A percentile compares a stretch with the other conserved stretches of the same genome.
phyloP scores from a whole-genome alignment of 2,113 vertebrate genomes.

The Aix galericulata region DNA sequence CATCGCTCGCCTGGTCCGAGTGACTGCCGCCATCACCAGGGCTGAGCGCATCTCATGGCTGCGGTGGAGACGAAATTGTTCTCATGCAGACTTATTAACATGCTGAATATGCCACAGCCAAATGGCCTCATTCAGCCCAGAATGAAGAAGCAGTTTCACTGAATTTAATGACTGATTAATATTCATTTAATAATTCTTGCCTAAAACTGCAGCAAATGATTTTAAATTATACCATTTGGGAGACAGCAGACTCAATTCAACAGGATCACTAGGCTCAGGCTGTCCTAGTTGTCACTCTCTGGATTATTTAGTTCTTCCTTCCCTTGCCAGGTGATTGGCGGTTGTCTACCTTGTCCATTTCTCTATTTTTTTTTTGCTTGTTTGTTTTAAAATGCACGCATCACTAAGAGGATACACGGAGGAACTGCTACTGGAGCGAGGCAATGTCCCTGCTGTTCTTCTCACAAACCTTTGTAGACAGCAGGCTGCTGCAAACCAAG shows the following conservation, averaged over 20 bases:
- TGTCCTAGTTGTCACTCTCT: not conserved
- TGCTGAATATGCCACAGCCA: not conserved
- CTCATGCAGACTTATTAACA: not conserved
- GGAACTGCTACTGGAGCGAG: not conserved
- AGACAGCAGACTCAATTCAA: conserved; percentile 40
- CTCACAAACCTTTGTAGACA: not conserved
- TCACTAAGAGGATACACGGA: not conserved
- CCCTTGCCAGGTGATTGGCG: not conserved
- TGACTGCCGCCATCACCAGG: rapidly evolving
- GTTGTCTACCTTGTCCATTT: not conserved
- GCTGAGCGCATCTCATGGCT: rapidly evolving
- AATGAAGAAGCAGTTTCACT: conserved; percentile 35
- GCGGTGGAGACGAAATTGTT: not conserved
- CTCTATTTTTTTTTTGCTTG: not conserved
- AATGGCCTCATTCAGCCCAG: conserved; percentile 39
- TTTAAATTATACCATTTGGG: conserved; percentile 56
- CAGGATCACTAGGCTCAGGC: conserved; percentile 4
- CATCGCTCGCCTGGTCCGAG: not conserved
- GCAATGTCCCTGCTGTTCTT: not conserved
- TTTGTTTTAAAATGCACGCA: not conserved
- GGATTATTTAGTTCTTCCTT: conserved; percentile 21
- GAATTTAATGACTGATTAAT: conserved; percentile 70
- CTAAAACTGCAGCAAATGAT: conserved; percentile 56
- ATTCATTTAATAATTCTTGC: conserved; percentile 68
- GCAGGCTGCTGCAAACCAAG: conserved; percentile 23